Conservation (phyloP, 2,888 invertebrate species). For the Frankliniella intonsa region DNA sequence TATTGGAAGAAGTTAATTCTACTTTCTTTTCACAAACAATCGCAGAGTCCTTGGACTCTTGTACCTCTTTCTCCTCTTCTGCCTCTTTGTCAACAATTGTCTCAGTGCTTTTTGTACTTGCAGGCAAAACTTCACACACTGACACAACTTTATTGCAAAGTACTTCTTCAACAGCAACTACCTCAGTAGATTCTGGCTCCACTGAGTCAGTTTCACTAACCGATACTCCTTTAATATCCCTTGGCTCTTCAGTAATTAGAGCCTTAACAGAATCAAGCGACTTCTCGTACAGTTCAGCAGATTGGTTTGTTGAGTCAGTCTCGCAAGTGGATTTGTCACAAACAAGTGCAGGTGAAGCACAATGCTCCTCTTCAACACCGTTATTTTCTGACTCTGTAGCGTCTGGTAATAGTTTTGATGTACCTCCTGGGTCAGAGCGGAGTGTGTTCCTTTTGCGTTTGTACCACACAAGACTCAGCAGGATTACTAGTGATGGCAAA, state of each 20-base stretch:
- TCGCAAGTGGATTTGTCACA: not conserved
- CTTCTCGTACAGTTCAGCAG: not conserved
- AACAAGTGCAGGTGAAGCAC: not conserved
- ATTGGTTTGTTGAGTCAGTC: not conserved
- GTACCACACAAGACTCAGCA: conserved; percentile 78
- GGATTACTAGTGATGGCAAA: conserved; percentile 71
- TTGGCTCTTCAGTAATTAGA: too few species aligned
- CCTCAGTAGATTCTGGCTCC: too few species aligned
- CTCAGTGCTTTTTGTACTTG: conserved; percentile 42
- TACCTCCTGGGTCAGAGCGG: conserved; percentile 69
- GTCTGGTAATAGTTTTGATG: conserved; percentile 34
- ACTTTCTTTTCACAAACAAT: conserved; percentile 1
- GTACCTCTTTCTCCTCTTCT: conserved; percentile 42
- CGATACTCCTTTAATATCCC: too few species aligned
- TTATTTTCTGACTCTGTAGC: conserved; percentile 36
- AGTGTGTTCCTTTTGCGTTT: conserved; percentile 70
- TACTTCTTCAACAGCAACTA: not conserved
- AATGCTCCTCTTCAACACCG: conserved; percentile 43
- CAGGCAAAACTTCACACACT: conserved; percentile 34
- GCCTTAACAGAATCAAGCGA: too few species aligned
- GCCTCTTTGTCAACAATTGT: conserved; percentile 47
- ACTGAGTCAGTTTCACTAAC: too few species aligned
- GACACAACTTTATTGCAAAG: not conserved
- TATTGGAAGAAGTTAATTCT: conserved; percentile 3
- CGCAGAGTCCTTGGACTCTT: not conserved